These are phyloP conservation scores for Sebastes cheni DNA, from an alignment of 2,797 vertebrate species.

Conservation along the genomic window DNA sequence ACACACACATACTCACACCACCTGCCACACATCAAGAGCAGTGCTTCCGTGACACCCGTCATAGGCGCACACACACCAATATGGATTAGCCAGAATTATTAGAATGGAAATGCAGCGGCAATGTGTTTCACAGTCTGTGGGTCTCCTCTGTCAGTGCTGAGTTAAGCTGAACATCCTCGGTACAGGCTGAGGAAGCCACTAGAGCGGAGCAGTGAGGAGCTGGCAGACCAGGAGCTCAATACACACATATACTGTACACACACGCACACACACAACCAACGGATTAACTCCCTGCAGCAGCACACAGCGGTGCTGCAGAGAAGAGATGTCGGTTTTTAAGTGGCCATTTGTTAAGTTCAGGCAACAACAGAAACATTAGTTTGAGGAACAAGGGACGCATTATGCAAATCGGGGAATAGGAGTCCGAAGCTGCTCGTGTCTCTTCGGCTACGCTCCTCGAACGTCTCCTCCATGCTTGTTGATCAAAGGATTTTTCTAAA, in stretches of 20 bases:
- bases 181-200: slow-evolving; percentile 67
- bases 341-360: slow-evolving; percentile 76
- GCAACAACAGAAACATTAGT: slow-evolving; percentile 72
- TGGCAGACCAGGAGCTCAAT: slow-evolving; percentile 61
- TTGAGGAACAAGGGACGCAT: slow-evolving; percentile 64
- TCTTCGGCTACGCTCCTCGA: slow-evolving; percentile 27
- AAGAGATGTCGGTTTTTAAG: slow-evolving; percentile 76
- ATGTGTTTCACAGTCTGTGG: slow-evolving; percentile 75
- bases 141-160: slow-evolving; percentile 72
- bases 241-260: slow-evolving; percentile 7
- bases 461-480: slow-evolving; percentile 42
- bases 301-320: slow-evolving; percentile 58
- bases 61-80: slow-evolving; percentile 20
- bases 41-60: slow-evolving; percentile 48
- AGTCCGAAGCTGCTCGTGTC: slow-evolving; percentile 49
- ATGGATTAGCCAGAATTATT: slow-evolving; percentile 73
- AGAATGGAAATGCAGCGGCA: slow-evolving; percentile 73
- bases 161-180: slow-evolving; percentile 76
- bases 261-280: slow-evolving; percentile 7
- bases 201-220: slow-evolving; percentile 68
- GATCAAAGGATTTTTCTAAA: slow-evolving; percentile 64
- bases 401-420: slow-evolving; percentile 66
- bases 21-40: slow-evolving; percentile 63
- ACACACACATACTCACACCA: slow-evolving; percentile 46
- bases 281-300: slow-evolving; percentile 71